Evolutionary conservation across 64 coral and sea anemone species (phyloP), one percentile per base, ranked within the genome.

Genomic region (Anthopleura sola): DNA sequence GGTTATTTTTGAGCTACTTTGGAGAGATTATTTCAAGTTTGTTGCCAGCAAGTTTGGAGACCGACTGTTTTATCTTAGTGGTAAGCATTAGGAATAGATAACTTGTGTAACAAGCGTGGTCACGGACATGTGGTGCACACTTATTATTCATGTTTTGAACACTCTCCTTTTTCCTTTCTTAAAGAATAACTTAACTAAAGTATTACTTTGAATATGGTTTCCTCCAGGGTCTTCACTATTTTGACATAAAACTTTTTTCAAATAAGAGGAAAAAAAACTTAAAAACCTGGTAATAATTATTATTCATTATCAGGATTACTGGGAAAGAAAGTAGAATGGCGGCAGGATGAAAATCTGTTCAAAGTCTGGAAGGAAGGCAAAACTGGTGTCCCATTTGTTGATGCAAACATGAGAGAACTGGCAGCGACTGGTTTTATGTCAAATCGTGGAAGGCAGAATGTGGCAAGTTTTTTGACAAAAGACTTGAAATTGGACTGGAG

Each of bases 381-480:
- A 50, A 92, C 90, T 57, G 90, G 90, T 11, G 84, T 87, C 2
- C 90, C 90, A 46, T 86, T 88, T 81, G 81, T 88, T 31, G 86
- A 93, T 88, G 91, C 91, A 3, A 88, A 88, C 80, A 93, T 93
- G 86, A 84, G 86, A 85, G 91, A 93, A 62, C 82, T 93, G 19
- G 38, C 82, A 16, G n/a, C 78, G 23, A 93, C 86, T 50, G 91
- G 91, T 44, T 93, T 86, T 55, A 88, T 93, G 91, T 88, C 86
- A 17, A 93, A 93, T 74, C 79, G 91, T 51, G 91, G 86, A 24
- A 86, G 91, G 36, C 86, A 88, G 36, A 93, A 88, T 68, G 91
- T 93, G 9, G 91, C 91, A 12, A 88, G 86, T 51, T 93, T 93
- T 53, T 34, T 93, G n/a, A 83, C 86, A 17, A 93, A 93, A 81